phyloP scores from a whole-genome alignment of 2,888 invertebrate genomes.

The Panzeria rudis region DNA sequence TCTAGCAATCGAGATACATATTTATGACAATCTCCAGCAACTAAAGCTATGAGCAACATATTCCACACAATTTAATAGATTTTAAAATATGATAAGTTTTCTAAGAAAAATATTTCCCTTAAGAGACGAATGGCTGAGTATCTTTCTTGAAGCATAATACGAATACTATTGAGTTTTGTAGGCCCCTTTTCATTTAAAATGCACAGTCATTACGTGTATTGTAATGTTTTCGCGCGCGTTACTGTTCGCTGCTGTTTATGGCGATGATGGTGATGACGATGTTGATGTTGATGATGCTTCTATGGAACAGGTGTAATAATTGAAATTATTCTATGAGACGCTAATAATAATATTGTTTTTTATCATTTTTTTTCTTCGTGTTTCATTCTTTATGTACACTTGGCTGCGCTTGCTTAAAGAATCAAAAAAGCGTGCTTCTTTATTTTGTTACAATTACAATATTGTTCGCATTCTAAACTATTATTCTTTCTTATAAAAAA shows the following conservation, averaged over 20 bases:
- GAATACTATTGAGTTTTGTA: slow-evolving; percentile 1
- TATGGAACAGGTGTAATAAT: slow-evolving; percentile 82
- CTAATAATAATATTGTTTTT: slow-evolving; percentile 62
- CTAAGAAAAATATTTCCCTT: slow-evolving; percentile 43
- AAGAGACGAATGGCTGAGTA: background rate
- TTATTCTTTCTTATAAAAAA: slow-evolving; percentile 23
- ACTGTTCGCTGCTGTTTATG: slow-evolving; percentile 46
- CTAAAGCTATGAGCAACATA: slow-evolving; percentile 12
- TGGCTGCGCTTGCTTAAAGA: slow-evolving; percentile 70
- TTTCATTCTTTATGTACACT: slow-evolving; percentile 58
- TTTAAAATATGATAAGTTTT: slow-evolving; percentile 51
- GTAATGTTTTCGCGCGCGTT: slow-evolving; percentile 49
- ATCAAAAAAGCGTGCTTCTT: slow-evolving; percentile 68
- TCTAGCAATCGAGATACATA: slow-evolving; percentile 43
- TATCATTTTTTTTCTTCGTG: background rate
- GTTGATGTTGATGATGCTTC: slow-evolving; percentile 44
- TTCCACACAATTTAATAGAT: slow-evolving; percentile 45
- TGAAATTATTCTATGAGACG: slow-evolving; percentile 80
- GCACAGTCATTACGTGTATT: slow-evolving; percentile 36
- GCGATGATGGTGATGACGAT: slow-evolving; percentile 16
- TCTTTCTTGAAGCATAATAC: background rate
- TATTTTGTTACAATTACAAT: slow-evolving; percentile 62
- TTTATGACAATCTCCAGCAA: slow-evolving; percentile 55
- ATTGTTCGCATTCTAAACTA: slow-evolving; percentile 35
- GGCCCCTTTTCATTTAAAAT: slow-evolving; percentile 33